phyloP scores from a whole-genome alignment of 30 jellyfish, hydroid and myxozoan genomes.

The Mastigias papua region DNA sequence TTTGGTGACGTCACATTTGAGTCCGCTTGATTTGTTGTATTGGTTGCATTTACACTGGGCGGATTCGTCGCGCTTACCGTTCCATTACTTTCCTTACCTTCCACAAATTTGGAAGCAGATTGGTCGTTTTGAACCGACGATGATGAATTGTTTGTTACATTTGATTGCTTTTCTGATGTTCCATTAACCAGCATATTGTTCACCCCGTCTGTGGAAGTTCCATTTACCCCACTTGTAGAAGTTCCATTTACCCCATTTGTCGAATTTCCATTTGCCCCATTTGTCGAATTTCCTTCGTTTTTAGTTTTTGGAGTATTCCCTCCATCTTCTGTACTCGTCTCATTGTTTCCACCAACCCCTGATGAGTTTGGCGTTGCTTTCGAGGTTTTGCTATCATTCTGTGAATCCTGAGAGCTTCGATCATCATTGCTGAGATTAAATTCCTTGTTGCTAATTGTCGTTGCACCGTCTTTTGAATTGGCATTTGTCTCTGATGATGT shows the following conservation, averaged over 20 bases:
- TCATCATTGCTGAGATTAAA: slow-evolving; percentile 73
- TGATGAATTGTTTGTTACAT: not conserved
- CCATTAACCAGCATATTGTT: not conserved
- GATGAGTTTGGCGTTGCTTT: slow-evolving; percentile 65
- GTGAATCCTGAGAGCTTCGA: slow-evolving; percentile 10
- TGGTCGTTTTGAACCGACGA: not conserved
- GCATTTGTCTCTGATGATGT: slow-evolving; percentile 91
- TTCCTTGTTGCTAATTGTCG: slow-evolving; percentile 79
- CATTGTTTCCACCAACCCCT: slow-evolving; percentile 10
- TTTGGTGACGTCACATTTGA: slow-evolving; percentile 3
- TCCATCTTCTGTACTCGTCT: slow-evolving; percentile 19
- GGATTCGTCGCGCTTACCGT: slow-evolving; percentile 5
- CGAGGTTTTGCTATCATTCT: slow-evolving; percentile 33
- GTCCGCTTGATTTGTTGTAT: not conserved
- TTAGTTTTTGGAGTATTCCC: slow-evolving; percentile 15
- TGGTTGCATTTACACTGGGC: not conserved
- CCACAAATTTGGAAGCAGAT: not conserved
- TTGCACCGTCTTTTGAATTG: slow-evolving; percentile 76
- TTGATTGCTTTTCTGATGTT: slow-evolving; percentile 2
- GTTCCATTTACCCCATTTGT: not conserved
- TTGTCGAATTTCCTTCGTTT: slow-evolving; percentile 23
- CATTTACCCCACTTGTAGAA: slow-evolving; percentile 10
- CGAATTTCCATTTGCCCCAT: slow-evolving; percentile 11
- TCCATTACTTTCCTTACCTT: not conserved
- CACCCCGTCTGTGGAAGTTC: not conserved